These are phyloP conservation scores for Hypocryptadius cinnamomeus DNA, from an alignment of 2,113 vertebrate species.

Conservation along the genomic window DNA sequence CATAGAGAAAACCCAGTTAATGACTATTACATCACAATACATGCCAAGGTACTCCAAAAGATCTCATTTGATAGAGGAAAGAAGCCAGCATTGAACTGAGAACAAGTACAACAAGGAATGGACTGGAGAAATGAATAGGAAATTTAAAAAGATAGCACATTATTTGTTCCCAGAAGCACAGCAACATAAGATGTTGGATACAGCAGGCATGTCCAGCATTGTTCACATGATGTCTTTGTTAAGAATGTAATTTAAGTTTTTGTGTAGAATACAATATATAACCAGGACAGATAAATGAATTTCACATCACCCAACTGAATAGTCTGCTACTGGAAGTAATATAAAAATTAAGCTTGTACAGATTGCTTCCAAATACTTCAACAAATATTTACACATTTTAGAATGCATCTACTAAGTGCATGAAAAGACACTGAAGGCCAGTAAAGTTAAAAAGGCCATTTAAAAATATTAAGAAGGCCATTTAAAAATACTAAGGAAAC, in stretches of 20 bases:
- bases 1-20: slow-evolving; percentile 10
- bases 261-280: slow-evolving; percentile 17
- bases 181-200: background rate
- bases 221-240: slow-evolving; percentile 41
- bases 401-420: background rate
- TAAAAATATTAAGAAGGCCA: background rate
- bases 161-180: slow-evolving; percentile 15
- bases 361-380: background rate
- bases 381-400: background rate
- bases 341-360: background rate
- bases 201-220: slow-evolving; percentile 1
- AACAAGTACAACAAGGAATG: slow-evolving; percentile 4
- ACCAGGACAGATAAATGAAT: background rate
- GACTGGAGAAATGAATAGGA: slow-evolving; percentile 20
- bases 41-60: slow-evolving; percentile 25
- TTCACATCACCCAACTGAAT: background rate
- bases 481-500: background rate
- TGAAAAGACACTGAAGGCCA: background rate
- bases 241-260: slow-evolving; percentile 25
- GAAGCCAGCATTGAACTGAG: slow-evolving; percentile 10
- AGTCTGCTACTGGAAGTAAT: background rate
- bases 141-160: slow-evolving; percentile 7
- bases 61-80: slow-evolving; percentile 44
- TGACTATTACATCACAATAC: slow-evolving; percentile 24
- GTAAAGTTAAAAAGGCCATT: background rate